Evolutionary conservation across 2,797 vertebrate species (phyloP).

Genomic region (Xenops minutus): DNA sequence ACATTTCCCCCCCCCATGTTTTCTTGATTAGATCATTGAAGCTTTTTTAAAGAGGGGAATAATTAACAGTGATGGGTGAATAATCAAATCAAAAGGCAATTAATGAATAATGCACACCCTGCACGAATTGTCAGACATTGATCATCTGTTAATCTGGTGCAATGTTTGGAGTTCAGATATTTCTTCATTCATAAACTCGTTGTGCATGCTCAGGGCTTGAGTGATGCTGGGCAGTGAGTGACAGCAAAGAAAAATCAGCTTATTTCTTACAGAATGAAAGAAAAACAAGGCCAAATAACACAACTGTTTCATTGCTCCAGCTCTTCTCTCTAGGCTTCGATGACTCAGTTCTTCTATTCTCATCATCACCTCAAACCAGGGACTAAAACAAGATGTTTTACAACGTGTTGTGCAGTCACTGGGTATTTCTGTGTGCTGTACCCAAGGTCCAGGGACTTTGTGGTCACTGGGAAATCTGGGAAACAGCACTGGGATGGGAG

Average conservation of each 20-base stretch:
- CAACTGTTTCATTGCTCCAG: background rate
- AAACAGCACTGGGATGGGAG: background rate
- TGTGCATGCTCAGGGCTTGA: background rate
- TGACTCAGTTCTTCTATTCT: background rate
- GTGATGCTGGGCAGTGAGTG: background rate
- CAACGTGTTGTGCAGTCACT: background rate
- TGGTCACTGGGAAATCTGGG: background rate
- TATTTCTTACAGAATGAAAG: background rate
- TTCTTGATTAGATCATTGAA: constrained; percentile 35
- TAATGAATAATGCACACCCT: constrained; percentile 38
- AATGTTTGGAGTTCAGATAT: background rate
- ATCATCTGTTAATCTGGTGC: constrained; percentile 4
- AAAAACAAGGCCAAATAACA: background rate
- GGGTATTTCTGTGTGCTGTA: background rate
- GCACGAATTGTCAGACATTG: constrained; percentile 10
- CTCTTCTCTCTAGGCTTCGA: background rate
- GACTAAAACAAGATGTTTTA: background rate
- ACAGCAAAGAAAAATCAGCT: background rate
- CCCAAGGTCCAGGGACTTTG: background rate
- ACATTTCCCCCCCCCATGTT: background rate
- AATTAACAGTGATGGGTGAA: constrained; percentile 29
- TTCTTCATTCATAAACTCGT: constrained; percentile 32
- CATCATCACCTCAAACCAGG: background rate
- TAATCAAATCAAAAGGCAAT: constrained; percentile 38
- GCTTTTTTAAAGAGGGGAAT: background rate